Conservation (phyloP, 2,113 vertebrate species). For the Etheostoma spectabile region DNA sequence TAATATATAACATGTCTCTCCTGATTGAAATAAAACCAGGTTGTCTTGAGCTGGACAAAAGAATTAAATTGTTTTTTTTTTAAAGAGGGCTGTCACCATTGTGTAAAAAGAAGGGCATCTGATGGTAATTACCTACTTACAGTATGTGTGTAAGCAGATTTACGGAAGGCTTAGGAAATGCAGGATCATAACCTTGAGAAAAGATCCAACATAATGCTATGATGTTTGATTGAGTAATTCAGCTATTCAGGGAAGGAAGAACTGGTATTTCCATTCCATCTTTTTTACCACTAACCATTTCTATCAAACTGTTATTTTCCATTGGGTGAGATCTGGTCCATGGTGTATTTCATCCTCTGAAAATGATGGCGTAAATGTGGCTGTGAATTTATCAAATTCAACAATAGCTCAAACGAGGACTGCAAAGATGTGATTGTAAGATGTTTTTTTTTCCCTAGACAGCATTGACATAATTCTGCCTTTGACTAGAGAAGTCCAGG, state of each 20-base stretch:
- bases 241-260: neutral
- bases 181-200: neutral
- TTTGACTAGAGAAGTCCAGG: conserved; percentile 11
- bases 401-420: conserved; percentile 19
- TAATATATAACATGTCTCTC: too few relatives aligned
- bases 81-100: too few relatives aligned
- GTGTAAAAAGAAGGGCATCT: neutral
- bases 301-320: conserved; percentile 12
- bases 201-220: neutral
- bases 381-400: conserved; percentile 7
- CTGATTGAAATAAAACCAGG: neutral
- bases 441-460: conserved; percentile 19
- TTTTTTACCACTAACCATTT: conserved; percentile 1
- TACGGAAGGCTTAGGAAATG: neutral
- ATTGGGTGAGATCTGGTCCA: conserved; percentile 5
- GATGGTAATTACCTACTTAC: neutral
- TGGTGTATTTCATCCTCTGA: conserved; percentile 24
- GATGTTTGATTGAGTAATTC: conserved; percentile 13
- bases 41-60: neutral
- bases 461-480: conserved; percentile 5
- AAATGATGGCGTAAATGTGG: conserved; percentile 23
- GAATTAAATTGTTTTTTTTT: neutral
- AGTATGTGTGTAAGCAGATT: neutral
- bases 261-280: neutral
- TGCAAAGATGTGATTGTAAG: conserved; percentile 6